phyloP scores from a whole-genome alignment of 2,888 invertebrate genomes.

The Drosophila heteroneura region DNA sequence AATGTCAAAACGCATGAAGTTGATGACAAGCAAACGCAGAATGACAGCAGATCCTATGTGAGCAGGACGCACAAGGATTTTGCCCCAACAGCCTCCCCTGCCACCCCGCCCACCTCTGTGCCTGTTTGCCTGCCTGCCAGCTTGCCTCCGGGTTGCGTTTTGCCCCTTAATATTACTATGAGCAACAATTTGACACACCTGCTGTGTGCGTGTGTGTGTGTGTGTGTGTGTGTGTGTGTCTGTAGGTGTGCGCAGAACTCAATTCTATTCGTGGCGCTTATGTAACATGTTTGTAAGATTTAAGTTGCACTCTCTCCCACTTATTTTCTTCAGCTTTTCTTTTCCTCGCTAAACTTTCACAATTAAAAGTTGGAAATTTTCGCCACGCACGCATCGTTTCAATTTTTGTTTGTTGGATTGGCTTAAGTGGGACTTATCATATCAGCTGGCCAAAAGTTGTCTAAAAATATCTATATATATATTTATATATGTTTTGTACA shows the following conservation, averaged over 20 bases:
- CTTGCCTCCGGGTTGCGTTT: slow-evolving; percentile 18
- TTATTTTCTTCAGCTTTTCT: neutral
- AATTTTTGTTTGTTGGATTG: slow-evolving; percentile 65
- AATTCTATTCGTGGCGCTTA: slow-evolving; percentile 17
- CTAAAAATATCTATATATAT: slow-evolving; percentile 27
- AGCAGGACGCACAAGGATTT: slow-evolving; percentile 24
- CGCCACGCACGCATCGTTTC: slow-evolving; percentile 61
- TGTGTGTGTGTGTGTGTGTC: slow-evolving; percentile 31
- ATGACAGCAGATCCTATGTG: slow-evolving; percentile 49
- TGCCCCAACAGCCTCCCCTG: slow-evolving; percentile 3
- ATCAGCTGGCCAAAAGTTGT: slow-evolving; percentile 46
- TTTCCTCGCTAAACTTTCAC: slow-evolving; percentile 65
- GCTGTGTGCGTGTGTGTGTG: slow-evolving; percentile 47
- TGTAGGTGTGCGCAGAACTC: neutral
- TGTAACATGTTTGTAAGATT: slow-evolving; percentile 22
- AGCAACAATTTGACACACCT: slow-evolving; percentile 75
- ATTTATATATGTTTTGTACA: slow-evolving; percentile 6
- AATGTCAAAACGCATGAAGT: slow-evolving; percentile 82
- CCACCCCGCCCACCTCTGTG: neutral
- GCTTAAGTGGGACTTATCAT: slow-evolving; percentile 79
- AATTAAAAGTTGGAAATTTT: slow-evolving; percentile 76
- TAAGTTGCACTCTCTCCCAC: slow-evolving; percentile 29
- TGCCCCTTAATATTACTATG: slow-evolving; percentile 45
- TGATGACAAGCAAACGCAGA: slow-evolving; percentile 80
- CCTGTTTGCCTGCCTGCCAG: neutral